These are phyloP conservation scores for Cottus gobio DNA, from an alignment of 2,113 vertebrate genomes.

Conservation along the genomic window DNA sequence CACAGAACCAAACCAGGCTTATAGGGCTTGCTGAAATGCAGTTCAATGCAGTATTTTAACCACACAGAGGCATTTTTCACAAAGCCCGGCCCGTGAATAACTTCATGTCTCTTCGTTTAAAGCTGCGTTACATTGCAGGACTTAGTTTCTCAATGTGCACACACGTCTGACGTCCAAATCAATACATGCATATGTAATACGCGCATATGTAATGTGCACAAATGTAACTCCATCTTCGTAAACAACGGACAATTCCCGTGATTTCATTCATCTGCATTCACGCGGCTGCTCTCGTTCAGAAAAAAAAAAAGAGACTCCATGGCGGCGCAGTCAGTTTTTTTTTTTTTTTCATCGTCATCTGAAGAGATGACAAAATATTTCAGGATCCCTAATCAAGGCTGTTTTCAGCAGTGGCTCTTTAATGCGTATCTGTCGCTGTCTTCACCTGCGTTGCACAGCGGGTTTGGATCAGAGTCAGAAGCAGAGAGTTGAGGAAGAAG, in stretches of 20 bases:
- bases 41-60: constrained; percentile 24
- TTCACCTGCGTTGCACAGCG: constrained; percentile 48
- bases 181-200: background rate
- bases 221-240: background rate
- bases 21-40: background rate
- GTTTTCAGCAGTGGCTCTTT: constrained; percentile 35
- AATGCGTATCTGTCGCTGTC: constrained; percentile 32
- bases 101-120: background rate
- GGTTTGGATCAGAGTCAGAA: background rate
- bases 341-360: background rate
- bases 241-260: background rate
- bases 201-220: background rate
- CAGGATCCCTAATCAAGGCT: background rate
- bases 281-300: background rate
- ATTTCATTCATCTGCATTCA: constrained; percentile 26
- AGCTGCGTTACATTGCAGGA: background rate
- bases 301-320: background rate
- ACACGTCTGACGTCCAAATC: background rate
- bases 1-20: constrained; percentile 11
- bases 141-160: background rate
- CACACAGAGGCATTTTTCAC: constrained; percentile 13
- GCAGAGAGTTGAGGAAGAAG: background rate
- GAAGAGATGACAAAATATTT: constrained; percentile 19
- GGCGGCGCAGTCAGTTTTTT: background rate
- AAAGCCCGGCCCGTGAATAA: background rate